Percentiles rank a stretch among this genome's conserved stretches.
Conservation (phyloP, 92 coral and sea anemone genomes). For the Zoanthus sociatus region DNA sequence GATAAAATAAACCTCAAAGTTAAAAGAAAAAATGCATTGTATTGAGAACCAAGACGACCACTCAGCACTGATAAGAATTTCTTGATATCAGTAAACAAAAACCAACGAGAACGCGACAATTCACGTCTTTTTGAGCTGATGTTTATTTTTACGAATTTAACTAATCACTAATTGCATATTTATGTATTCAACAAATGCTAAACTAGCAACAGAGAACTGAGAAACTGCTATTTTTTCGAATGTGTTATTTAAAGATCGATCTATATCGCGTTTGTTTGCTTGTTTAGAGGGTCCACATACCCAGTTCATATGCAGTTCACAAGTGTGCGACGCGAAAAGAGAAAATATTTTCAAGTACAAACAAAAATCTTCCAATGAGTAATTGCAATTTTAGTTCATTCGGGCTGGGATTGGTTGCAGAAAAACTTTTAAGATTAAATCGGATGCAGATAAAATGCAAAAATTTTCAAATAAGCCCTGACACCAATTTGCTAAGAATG, state of each 20-base stretch:
- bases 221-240: neutral
- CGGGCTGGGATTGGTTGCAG: no score
- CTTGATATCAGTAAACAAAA: neutral
- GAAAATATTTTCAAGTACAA: constrained; percentile 9
- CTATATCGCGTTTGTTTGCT: neutral
- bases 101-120: constrained; percentile 3
- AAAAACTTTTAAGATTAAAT: neutral
- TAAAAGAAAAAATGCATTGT: neutral
- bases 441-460: neutral
- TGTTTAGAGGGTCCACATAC: no score
- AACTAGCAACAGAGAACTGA: neutral
- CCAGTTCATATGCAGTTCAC: neutral
- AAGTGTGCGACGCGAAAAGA: neutral
- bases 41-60: neutral
- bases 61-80: neutral
- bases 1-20: neutral
- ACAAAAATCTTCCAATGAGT: neutral
- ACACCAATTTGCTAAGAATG: neutral
- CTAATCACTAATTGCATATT: neutral
- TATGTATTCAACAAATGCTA: neutral
- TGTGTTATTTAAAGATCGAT: neutral
- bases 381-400: neutral
- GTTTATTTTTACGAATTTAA: constrained; percentile 6
- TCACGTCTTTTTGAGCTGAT: constrained; percentile 18
- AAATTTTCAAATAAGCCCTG: neutral